phyloP scores from a whole-genome alignment of 1,140 invertebrate genomes.

The Macrosteles quadrilineatus region DNA sequence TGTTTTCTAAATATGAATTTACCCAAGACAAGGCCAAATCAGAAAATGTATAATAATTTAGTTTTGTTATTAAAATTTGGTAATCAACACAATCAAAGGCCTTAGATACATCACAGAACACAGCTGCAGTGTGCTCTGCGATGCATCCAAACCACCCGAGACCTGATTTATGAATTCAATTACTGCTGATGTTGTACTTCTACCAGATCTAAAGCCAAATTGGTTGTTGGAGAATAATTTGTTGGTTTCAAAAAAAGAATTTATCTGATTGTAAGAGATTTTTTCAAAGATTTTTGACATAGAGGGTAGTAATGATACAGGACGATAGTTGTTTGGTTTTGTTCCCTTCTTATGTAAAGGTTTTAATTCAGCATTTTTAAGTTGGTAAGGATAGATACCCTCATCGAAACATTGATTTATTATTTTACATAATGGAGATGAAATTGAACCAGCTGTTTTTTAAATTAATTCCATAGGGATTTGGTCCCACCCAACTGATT shows the following conservation, averaged over 20 bases:
- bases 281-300: no score
- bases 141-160: no score
- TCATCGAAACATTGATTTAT: constrained; percentile 30
- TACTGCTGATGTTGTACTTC: no score
- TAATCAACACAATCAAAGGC: no score
- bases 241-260: not conserved
- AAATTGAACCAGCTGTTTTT: not conserved
- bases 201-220: not conserved
- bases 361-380: constrained; percentile 28
- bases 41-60: no score
- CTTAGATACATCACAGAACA: no score
- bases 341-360: constrained; percentile 16
- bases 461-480: constrained; percentile 23
- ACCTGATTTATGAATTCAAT: no score
- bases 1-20: no score
- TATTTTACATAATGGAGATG: constrained; percentile 4
- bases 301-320: not conserved
- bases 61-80: no score
- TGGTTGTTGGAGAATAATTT: not conserved
- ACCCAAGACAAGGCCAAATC: no score
- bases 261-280: not conserved
- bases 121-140: no score
- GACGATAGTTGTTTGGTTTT: not conserved
- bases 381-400: constrained; percentile 18
- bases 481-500: constrained; percentile 11